A percentile compares a stretch with the other conserved stretches of the same genome.
Evolutionary conservation across 2,113 vertebrate species (phyloP).

Genomic region (Limanda limanda): DNA sequence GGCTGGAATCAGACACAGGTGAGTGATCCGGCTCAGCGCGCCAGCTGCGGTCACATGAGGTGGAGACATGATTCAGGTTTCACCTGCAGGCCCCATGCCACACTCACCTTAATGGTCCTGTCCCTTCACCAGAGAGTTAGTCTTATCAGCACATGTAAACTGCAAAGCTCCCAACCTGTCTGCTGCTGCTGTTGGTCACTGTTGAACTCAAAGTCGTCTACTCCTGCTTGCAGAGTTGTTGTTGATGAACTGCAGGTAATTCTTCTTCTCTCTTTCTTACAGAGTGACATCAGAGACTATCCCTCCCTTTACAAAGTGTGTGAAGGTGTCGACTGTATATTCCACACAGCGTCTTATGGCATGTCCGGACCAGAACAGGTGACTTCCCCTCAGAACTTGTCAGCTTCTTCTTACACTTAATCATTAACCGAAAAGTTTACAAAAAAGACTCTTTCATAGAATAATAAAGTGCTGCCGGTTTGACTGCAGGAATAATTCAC

Average conservation of each 20-base stretch:
- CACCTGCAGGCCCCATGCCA: constrained; percentile 51
- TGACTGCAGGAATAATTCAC: no score
- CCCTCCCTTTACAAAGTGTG: constrained; percentile 85
- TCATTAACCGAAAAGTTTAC: neutral
- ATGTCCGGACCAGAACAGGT: constrained; percentile 94
- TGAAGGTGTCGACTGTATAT: constrained; percentile 90
- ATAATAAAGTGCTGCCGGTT: neutral
- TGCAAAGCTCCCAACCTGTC: neutral
- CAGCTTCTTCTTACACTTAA: neutral
- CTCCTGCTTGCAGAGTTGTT: no score
- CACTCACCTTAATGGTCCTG: constrained; percentile 65
- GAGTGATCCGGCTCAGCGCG: constrained; percentile 60
- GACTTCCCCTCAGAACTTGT: constrained; percentile 43
- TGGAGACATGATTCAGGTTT: constrained; percentile 71
- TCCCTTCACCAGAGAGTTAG: constrained; percentile 19
- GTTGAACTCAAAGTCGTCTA: no score
- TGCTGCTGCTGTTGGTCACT: neutral
- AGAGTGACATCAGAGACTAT: constrained; percentile 92
- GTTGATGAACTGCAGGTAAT: neutral
- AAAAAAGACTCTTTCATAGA: neutral
- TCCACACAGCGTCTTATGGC: constrained; percentile 93
- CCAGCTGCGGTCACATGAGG: constrained; percentile 64
- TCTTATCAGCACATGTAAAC: neutral
- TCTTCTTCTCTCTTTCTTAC: constrained; percentile 34
- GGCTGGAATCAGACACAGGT: constrained; percentile 61